Evolutionary conservation across 2,113 vertebrate species (phyloP).

Genomic region (Chitala chitala): DNA sequence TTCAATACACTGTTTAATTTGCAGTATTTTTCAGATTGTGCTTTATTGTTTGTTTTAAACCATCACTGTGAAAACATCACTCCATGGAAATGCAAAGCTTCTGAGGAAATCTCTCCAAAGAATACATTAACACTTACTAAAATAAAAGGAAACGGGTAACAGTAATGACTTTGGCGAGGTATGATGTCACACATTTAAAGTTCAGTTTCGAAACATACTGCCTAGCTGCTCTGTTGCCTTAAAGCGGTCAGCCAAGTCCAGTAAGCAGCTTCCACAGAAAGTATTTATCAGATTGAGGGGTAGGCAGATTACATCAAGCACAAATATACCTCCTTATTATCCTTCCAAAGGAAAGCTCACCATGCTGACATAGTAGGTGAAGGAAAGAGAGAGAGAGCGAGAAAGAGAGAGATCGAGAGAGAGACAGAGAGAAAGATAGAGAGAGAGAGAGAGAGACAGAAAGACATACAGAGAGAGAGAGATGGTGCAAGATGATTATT

Average conservation of each 20-base stretch:
- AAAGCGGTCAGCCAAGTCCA: slow-evolving; percentile 53
- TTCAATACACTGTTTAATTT: slow-evolving; percentile 9
- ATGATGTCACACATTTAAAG: slow-evolving; percentile 56
- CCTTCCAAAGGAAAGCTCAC: slow-evolving; percentile 49
- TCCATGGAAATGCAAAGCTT: slow-evolving; percentile 47
- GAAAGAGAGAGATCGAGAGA: neutral
- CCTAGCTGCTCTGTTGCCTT: slow-evolving; percentile 43
- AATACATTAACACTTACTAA: slow-evolving; percentile 59
- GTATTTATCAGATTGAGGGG: slow-evolving; percentile 60
- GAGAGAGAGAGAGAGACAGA: neutral
- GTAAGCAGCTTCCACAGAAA: slow-evolving; percentile 57
- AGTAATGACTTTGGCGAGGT: slow-evolving; percentile 58
- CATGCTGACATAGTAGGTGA: slow-evolving; percentile 52
- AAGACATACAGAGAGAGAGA: neutral
- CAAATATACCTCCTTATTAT: slow-evolving; percentile 63
- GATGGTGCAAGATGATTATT: neutral
- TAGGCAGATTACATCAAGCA: slow-evolving; percentile 56
- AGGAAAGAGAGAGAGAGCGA: neutral
- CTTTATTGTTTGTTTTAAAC: slow-evolving; percentile 37
- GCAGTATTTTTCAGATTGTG: slow-evolving; percentile 30
- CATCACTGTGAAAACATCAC: slow-evolving; percentile 59
- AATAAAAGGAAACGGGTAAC: slow-evolving; percentile 49
- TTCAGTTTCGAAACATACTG: slow-evolving; percentile 56
- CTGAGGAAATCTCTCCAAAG: slow-evolving; percentile 53
- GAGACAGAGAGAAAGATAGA: slow-evolving; percentile 10